Conservation (phyloP, 2,113 vertebrate genomes). For the Calidris pygmaea region DNA sequence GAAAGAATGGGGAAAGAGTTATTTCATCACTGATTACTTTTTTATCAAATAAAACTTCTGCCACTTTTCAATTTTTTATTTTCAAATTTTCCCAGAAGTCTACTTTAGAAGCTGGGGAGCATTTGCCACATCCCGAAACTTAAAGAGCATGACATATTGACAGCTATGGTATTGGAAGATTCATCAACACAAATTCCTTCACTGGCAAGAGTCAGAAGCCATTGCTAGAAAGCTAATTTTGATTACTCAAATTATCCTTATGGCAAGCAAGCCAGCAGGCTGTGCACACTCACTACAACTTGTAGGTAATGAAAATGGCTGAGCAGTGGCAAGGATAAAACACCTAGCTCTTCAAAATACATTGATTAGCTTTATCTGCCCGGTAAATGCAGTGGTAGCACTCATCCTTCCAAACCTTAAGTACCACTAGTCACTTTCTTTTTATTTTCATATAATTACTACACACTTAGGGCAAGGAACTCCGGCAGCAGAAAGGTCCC, state of each 20-base stretch:
- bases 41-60: not conserved
- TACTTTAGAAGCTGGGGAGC: not conserved
- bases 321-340: not conserved
- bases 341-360: not conserved
- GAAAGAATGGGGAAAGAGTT: not conserved
- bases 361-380: not conserved
- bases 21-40: not conserved
- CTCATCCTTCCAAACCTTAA: not conserved
- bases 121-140: not conserved
- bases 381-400: not conserved
- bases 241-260: not conserved
- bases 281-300: not conserved
- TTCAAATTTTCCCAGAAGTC: not conserved
- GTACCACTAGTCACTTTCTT: not conserved
- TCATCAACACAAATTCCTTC: not conserved
- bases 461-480: not conserved
- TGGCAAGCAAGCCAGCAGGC: not conserved
- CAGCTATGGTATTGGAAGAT: not conserved
- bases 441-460: not conserved
- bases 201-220: not conserved
- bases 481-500: not conserved
- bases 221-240: not conserved
- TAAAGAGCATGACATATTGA: not conserved
- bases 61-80: not conserved
- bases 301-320: not conserved